A percentile compares a stretch with the other conserved stretches of the same genome.
Conservation (phyloP, 2,888 invertebrate genomes). For the Diadromus collaris region DNA sequence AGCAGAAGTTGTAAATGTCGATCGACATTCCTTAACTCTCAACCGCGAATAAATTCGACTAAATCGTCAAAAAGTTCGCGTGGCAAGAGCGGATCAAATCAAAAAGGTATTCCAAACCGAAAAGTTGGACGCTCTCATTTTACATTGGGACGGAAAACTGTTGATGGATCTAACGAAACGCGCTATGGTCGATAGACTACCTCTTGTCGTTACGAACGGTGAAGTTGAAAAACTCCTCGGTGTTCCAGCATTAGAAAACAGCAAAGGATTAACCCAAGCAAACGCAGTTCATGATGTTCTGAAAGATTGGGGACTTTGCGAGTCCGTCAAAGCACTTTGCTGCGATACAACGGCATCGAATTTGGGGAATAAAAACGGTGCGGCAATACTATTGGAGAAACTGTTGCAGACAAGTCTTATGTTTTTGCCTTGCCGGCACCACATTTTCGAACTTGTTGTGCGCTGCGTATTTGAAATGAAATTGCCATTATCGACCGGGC, state of each 20-base stretch:
- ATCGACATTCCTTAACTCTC: constrained; percentile 47
- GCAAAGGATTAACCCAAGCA: constrained; percentile 60
- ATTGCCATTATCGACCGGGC: constrained; percentile 56
- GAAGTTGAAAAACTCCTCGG: constrained; percentile 61
- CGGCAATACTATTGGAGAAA: constrained; percentile 65
- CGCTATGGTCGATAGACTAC: constrained; percentile 60
- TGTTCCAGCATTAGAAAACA: constrained; percentile 54
- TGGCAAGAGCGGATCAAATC: constrained; percentile 53
- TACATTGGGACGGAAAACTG: constrained; percentile 70
- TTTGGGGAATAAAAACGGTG: constrained; percentile 64
- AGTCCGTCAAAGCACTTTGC: constrained; percentile 61
- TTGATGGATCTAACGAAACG: constrained; percentile 43
- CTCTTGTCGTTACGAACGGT: constrained; percentile 60
- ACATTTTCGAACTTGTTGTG: constrained; percentile 67
- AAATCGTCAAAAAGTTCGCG: constrained; percentile 54
- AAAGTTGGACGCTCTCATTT: constrained; percentile 56
- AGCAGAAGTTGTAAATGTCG: constrained; percentile 52
- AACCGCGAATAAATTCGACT: constrained; percentile 60
- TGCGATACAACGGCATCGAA: constrained; percentile 69
- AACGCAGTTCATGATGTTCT: constrained; percentile 43
- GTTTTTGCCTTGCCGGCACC: constrained; percentile 67
- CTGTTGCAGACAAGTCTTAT: constrained; percentile 59
- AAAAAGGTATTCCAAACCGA: constrained; percentile 52
- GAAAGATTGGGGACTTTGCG: constrained; percentile 60
- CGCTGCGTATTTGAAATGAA: constrained; percentile 63